Conservation (phyloP, 1,140 invertebrate species). For the Nephotettix cincticeps region DNA sequence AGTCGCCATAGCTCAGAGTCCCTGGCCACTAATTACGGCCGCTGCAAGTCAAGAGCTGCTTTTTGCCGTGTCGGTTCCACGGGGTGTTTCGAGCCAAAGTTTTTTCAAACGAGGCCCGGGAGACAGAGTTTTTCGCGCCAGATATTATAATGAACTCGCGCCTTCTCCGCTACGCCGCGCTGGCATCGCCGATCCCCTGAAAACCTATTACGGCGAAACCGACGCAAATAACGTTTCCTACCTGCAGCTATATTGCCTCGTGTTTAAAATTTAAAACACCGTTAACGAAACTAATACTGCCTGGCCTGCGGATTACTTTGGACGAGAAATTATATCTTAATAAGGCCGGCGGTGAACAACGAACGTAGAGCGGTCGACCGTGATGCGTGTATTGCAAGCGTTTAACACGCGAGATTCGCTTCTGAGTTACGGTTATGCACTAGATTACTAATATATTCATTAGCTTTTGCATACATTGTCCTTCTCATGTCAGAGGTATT, state of each 20-base stretch:
- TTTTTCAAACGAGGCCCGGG: slow-evolving; percentile 11
- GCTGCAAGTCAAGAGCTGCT: not conserved
- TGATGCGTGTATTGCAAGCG: too few relatives aligned
- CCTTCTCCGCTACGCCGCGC: not conserved
- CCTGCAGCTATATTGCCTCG: slow-evolving; percentile 13
- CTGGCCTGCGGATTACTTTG: slow-evolving; percentile 14
- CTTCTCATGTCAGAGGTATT: too few relatives aligned
- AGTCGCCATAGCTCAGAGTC: too few relatives aligned
- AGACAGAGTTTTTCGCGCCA: slow-evolving; percentile 11
- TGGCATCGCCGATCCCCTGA: not conserved
- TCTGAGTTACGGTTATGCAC: too few relatives aligned
- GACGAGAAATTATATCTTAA: slow-evolving; percentile 19
- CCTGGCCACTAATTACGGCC: not conserved
- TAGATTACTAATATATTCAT: too few relatives aligned
- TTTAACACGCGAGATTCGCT: too few relatives aligned
- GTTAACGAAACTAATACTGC: slow-evolving; percentile 20
- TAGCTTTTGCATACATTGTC: too few relatives aligned
- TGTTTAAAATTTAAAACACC: slow-evolving; percentile 20
- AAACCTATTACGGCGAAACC: slow-evolving; percentile 3
- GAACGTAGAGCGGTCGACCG: not conserved
- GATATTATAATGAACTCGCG: slow-evolving; percentile 16
- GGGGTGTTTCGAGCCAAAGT: slow-evolving; percentile 5
- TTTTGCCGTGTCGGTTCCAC: slow-evolving; percentile 12
- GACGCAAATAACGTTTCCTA: not conserved
- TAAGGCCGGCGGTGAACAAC: not conserved